These are phyloP conservation scores for Cladorhizidae sp. DNA, from an alignment of 37 sponge, comb jelly and placozoan genomes.

Conservation along the genomic window DNA sequence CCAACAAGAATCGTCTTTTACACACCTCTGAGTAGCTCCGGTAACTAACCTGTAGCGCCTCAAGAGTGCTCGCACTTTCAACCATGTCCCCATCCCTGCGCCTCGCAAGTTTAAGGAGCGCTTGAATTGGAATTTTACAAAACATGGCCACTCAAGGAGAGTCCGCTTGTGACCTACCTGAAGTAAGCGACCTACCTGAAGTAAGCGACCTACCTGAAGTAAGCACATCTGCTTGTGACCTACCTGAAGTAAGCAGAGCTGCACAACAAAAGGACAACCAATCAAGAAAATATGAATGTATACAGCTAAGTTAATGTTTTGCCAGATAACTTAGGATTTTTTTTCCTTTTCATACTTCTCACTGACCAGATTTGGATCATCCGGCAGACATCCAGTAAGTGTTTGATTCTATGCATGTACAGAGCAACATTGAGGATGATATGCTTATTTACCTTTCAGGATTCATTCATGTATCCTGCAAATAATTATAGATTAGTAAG, in stretches of 20 bases:
- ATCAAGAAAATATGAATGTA: slow-evolving; percentile 73
- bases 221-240: slow-evolving; percentile 51
- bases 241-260: slow-evolving; percentile 53
- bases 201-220: too few relatives aligned
- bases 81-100: too few relatives aligned
- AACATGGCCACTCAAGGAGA: neutral
- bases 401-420: neutral
- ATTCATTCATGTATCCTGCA: slow-evolving; percentile 79
- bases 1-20: too few relatives aligned
- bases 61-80: too few relatives aligned
- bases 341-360: too few relatives aligned
- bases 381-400: slow-evolving; percentile 92
- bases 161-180: too few relatives aligned
- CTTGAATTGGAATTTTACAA: slow-evolving; percentile 18
- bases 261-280: slow-evolving; percentile 15
- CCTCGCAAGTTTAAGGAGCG: slow-evolving; percentile 1
- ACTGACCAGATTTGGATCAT: slow-evolving; percentile 80
- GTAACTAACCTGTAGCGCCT: too few relatives aligned
- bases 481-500: neutral
- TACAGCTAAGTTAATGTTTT: neutral
- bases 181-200: too few relatives aligned
- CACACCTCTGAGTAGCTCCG: too few relatives aligned
- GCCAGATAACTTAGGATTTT: too few relatives aligned
- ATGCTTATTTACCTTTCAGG: slow-evolving; percentile 21
- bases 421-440: neutral